Evolutionary conservation across 2,113 vertebrate genomes (phyloP).

Genomic region (Camelus dromedarius): DNA sequence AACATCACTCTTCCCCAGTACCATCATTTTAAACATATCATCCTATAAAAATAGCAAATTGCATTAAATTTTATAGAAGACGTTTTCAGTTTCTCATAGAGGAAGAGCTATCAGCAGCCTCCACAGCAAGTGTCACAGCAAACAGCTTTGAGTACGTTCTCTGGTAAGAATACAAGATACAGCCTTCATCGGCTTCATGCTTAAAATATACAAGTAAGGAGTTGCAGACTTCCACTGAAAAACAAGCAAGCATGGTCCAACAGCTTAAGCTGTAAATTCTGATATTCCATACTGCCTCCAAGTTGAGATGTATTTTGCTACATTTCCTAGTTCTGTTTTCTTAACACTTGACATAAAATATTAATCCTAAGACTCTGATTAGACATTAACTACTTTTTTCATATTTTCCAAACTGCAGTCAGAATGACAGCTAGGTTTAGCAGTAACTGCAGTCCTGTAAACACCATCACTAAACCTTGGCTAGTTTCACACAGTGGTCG

Average conservation of each 20-base stretch:
- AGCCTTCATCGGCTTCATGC: conserved; percentile 65
- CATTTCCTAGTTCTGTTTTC: not conserved
- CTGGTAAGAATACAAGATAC: conserved; percentile 78
- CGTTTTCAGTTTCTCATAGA: conserved; percentile 61
- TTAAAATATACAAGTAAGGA: conserved; percentile 84
- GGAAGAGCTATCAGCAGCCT: conserved; percentile 82
- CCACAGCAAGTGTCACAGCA: conserved; percentile 57
- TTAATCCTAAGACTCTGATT: conserved; percentile 40
- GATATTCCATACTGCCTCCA: conserved; percentile 25
- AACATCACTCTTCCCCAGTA: conserved; percentile 17
- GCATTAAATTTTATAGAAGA: conserved; percentile 74
- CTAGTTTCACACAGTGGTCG: not conserved
- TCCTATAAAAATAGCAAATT: conserved; percentile 73
- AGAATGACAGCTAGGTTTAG: not conserved
- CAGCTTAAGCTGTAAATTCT: conserved; percentile 52
- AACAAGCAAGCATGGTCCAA: conserved; percentile 54
- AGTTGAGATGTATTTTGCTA: not conserved
- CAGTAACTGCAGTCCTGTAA: not conserved
- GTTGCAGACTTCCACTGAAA: conserved; percentile 73
- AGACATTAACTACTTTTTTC: not conserved
- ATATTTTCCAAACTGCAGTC: conserved; percentile 35
- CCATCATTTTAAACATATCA: conserved; percentile 75
- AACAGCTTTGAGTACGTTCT: conserved; percentile 80
- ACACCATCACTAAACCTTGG: not conserved
- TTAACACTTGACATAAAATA: conserved; percentile 11